phyloP scores from a whole-genome alignment of 2,797 vertebrate species.

The Girardinus metallicus region DNA sequence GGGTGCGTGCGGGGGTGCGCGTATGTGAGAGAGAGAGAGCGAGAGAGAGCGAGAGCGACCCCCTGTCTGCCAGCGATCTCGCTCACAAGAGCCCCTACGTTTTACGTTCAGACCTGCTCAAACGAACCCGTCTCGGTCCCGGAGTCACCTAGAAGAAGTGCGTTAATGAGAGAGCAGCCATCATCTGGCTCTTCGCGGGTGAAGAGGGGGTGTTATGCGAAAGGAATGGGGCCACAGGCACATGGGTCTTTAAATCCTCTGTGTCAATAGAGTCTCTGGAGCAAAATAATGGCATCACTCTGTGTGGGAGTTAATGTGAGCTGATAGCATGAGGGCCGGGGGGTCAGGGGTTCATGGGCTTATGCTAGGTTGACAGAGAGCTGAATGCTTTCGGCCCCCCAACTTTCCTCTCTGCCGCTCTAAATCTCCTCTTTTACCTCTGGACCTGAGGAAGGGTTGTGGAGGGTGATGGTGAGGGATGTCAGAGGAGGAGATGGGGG shows the following conservation, averaged over 20 bases:
- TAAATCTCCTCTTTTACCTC: slow-evolving; percentile 48
- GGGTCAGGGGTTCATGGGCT: slow-evolving; percentile 83
- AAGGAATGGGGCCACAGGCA: slow-evolving; percentile 82
- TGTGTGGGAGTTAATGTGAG: slow-evolving; percentile 87
- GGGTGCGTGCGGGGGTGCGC: slow-evolving; percentile 44
- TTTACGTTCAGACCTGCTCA: neutral
- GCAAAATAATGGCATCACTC: slow-evolving; percentile 89
- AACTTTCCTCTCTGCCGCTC: slow-evolving; percentile 24
- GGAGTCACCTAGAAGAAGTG: slow-evolving; percentile 70
- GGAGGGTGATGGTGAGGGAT: slow-evolving; percentile 49
- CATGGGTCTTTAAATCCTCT: slow-evolving; percentile 82
- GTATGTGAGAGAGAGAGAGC: slow-evolving; percentile 38
- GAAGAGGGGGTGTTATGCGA: slow-evolving; percentile 75
- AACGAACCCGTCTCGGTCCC: slow-evolving; percentile 52
- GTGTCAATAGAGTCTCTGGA: slow-evolving; percentile 85
- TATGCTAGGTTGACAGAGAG: slow-evolving; percentile 86
- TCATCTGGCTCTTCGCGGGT: slow-evolving; percentile 63
- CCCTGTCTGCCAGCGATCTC: slow-evolving; percentile 45
- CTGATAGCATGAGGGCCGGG: slow-evolving; percentile 86
- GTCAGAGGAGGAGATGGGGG: slow-evolving; percentile 57
- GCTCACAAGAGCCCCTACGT: neutral
- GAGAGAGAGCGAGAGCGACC: neutral
- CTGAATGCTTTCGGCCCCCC: slow-evolving; percentile 76
- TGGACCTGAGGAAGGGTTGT: slow-evolving; percentile 45
- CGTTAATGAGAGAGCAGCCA: slow-evolving; percentile 72